These are phyloP conservation scores for Choreutis nemorana DNA, from an alignment of 2,888 invertebrate species.

Conservation along the genomic window DNA sequence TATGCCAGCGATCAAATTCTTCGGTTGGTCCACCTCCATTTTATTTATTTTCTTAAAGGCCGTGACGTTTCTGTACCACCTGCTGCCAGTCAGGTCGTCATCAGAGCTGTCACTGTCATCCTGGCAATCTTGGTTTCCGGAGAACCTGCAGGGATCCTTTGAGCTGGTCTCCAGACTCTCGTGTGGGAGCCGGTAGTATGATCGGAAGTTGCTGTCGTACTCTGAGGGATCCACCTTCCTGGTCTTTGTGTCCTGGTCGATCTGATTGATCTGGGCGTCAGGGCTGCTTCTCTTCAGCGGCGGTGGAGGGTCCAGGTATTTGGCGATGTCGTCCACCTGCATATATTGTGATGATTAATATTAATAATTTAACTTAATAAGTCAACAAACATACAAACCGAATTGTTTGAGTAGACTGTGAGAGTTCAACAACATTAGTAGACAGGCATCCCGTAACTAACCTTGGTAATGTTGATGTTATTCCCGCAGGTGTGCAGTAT, in stretches of 20 bases:
- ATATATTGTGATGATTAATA: background rate
- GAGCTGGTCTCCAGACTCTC: slow-evolving; percentile 39
- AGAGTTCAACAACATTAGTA: background rate
- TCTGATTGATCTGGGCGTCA: slow-evolving; percentile 27
- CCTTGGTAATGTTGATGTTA: slow-evolving; percentile 46
- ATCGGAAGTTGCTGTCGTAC: no score
- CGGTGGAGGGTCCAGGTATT: slow-evolving; percentile 47
- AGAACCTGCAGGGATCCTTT: slow-evolving; percentile 34
- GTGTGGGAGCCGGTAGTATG: no score
- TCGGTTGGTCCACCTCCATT: slow-evolving; percentile 26
- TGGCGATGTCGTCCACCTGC: slow-evolving; percentile 53
- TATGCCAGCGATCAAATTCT: slow-evolving; percentile 14
- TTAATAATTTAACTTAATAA: no score
- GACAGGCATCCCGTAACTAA: slow-evolving; percentile 11
- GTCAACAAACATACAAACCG: no score
- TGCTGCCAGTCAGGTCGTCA: slow-evolving; percentile 17
- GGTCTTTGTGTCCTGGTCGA: slow-evolving; percentile 9
- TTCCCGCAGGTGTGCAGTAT: slow-evolving; percentile 36
- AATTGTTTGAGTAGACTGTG: background rate
- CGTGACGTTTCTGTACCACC: slow-evolving; percentile 24
- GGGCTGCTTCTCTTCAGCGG: slow-evolving; percentile 37
- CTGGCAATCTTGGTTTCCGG: slow-evolving; percentile 30
- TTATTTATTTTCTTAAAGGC: slow-evolving; percentile 18
- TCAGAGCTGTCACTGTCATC: slow-evolving; percentile 22
- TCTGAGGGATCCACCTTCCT: slow-evolving; percentile 12